These are phyloP conservation scores for Chrysina gloriosa DNA, from an alignment of 2,888 invertebrate species.

Conservation along the genomic window DNA sequence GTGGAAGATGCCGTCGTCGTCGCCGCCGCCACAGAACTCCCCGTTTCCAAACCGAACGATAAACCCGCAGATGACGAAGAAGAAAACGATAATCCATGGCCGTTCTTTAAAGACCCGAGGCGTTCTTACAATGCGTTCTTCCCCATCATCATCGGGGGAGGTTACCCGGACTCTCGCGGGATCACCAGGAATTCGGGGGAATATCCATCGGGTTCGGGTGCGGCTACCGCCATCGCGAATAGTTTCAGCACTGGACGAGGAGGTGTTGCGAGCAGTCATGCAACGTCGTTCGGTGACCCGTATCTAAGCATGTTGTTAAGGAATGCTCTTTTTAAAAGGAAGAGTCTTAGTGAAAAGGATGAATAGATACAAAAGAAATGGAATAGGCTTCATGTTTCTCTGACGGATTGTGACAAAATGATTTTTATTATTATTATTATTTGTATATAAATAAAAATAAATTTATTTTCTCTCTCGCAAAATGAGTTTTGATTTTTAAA, in stretches of 20 bases:
- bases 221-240: slow-evolving; percentile 78
- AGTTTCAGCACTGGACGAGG: slow-evolving; percentile 78
- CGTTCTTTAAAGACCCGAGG: slow-evolving; percentile 55
- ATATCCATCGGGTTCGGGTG: slow-evolving; percentile 70
- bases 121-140: slow-evolving; percentile 72
- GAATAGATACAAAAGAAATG: slow-evolving; percentile 13
- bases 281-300: slow-evolving; percentile 77
- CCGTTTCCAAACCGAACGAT: neutral
- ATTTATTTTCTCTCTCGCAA: slow-evolving; percentile 38
- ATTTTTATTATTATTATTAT: slow-evolving; percentile 32
- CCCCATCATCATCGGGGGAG: slow-evolving; percentile 73
- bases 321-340: slow-evolving; percentile 48
- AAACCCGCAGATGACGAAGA: slow-evolving; percentile 64
- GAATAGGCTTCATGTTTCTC: slow-evolving; percentile 6
- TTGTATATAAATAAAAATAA: slow-evolving; percentile 37
- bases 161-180: slow-evolving; percentile 56
- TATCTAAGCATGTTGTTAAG: slow-evolving; percentile 63
- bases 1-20: slow-evolving; percentile 34
- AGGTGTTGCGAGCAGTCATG: slow-evolving; percentile 78
- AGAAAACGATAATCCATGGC: slow-evolving; percentile 60
- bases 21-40: slow-evolving; percentile 4
- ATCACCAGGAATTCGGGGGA: slow-evolving; percentile 52
- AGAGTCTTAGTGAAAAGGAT: slow-evolving; percentile 35
- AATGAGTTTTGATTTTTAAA: neutral
- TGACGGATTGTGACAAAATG: slow-evolving; percentile 15